Conservation (phyloP, 2,113 vertebrate genomes). For the Petrocephalus zakoni region DNA sequence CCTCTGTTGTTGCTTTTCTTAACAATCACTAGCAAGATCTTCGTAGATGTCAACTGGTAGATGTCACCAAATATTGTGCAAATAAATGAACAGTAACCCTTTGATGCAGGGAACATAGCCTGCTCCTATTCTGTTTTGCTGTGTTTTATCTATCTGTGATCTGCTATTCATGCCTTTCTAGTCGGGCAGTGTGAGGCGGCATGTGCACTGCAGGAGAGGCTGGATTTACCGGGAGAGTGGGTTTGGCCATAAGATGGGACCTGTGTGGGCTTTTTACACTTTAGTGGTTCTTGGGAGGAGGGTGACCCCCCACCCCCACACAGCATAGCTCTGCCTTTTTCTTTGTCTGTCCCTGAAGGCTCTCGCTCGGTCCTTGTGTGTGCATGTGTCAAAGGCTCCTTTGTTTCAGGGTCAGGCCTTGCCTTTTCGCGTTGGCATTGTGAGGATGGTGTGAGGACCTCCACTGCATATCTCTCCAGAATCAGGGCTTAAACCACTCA, state of each 20-base stretch:
- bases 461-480: neutral
- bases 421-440: neutral
- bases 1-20: neutral
- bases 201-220: neutral
- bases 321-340: neutral
- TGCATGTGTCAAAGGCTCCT: neutral
- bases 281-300: neutral
- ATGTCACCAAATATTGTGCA: neutral
- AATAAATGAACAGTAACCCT: neutral
- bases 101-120: neutral
- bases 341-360: conserved; percentile 2
- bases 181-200: neutral
- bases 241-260: neutral
- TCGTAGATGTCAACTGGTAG: neutral
- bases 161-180: neutral
- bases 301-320: neutral
- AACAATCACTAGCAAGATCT: neutral
- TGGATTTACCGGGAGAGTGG: neutral
- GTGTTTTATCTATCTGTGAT: neutral
- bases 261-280: neutral
- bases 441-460: neutral
- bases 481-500: neutral
- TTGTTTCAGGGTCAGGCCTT: neutral
- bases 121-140: neutral
- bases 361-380: neutral